phyloP scores from a whole-genome alignment of 1,140 invertebrate species.

The Trachymyrmex cornetzi region DNA sequence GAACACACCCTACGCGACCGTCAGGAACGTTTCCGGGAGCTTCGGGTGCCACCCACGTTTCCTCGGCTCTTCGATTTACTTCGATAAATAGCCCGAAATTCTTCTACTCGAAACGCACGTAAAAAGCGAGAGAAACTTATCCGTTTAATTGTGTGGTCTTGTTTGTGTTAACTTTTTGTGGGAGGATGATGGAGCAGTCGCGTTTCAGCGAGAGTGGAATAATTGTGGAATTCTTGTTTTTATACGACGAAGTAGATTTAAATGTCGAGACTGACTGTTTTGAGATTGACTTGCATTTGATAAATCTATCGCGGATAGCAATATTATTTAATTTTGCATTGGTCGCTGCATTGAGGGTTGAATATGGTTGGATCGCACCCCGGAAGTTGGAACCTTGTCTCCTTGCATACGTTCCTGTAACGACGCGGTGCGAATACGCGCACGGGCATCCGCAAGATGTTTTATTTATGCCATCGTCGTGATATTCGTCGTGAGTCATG shows the following conservation, averaged over 20 bases:
- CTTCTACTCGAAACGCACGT: too few species aligned
- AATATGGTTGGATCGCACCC: background rate
- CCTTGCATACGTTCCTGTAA: slow-evolving; percentile 57
- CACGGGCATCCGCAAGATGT: slow-evolving; percentile 64
- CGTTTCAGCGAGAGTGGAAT: too few species aligned
- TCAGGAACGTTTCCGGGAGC: slow-evolving; percentile 45
- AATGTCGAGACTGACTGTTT: background rate
- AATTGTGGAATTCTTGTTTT: background rate
- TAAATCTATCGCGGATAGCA: background rate
- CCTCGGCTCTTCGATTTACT: too few species aligned
- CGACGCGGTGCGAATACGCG: slow-evolving; percentile 64
- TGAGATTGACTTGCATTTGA: too few species aligned
- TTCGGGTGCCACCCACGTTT: background rate
- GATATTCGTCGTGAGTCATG: slow-evolving; percentile 61
- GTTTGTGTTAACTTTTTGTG: too few species aligned
- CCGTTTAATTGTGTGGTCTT: too few species aligned
- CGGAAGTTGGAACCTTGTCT: background rate
- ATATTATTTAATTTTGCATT: background rate
- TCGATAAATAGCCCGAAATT: background rate
- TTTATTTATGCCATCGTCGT: slow-evolving; percentile 69
- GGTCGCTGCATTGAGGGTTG: background rate
- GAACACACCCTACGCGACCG: slow-evolving; percentile 71
- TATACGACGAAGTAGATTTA: background rate
- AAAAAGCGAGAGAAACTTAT: too few species aligned
- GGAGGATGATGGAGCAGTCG: too few species aligned